These are phyloP conservation scores for Hypocryptadius cinnamomeus DNA, from an alignment of 2,113 vertebrate species.

Conservation along the genomic window DNA sequence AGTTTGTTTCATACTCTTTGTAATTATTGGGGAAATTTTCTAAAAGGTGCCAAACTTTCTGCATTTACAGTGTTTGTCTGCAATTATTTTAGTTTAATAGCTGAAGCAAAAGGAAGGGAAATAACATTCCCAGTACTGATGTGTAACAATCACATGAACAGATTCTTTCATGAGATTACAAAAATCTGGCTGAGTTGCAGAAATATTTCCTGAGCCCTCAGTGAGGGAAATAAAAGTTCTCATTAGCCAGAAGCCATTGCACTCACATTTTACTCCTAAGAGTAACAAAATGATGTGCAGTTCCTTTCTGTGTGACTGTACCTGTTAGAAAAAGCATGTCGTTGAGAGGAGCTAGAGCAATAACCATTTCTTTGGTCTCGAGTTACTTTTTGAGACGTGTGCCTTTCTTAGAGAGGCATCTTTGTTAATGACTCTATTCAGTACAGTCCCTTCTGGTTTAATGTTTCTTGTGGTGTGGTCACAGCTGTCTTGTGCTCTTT, in stretches of 20 bases:
- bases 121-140: not conserved
- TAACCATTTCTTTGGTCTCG: not conserved
- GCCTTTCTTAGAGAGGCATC: not conserved
- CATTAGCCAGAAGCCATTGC: not conserved
- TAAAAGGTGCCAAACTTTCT: not conserved
- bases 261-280: not conserved
- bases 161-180: not conserved
- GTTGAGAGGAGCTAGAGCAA: not conserved
- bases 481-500: not conserved
- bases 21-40: not conserved
- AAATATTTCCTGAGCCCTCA: not conserved
- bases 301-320: not conserved
- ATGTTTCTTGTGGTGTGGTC: not conserved
- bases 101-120: not conserved
- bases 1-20: not conserved
- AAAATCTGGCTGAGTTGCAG: not conserved
- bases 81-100: not conserved
- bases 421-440: not conserved
- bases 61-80: not conserved
- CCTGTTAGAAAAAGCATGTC: not conserved
- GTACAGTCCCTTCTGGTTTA: not conserved
- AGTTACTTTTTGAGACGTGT: not conserved
- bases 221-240: not conserved
- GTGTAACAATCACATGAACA: not conserved
- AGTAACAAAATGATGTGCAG: not conserved